Base-by-base conservation (phyloP, 2,888 invertebrate genomes). In the Plusia festucae region DNA sequence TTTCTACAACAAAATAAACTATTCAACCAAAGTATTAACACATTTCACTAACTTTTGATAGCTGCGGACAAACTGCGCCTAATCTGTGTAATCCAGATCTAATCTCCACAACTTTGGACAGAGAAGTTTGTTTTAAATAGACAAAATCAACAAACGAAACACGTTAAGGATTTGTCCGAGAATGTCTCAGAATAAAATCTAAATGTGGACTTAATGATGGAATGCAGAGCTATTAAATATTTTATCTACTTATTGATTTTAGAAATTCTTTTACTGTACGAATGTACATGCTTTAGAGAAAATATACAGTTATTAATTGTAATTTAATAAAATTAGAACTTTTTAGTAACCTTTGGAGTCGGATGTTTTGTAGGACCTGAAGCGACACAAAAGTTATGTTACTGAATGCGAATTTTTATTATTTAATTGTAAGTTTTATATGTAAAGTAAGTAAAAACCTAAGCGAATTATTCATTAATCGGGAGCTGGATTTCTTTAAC, bases 51-150 rank as follows among this genome's bases (percentile, higher is more conserved):
- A 49, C 40, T 54, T 49, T 40, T 53, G 57, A 65, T 68, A 52
- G 64, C 22, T 44, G 18, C 44, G 8, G 18, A 59, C 68, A 60
- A 68, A 60, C 64, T 44, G n/a, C 7, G n/a, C 20, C 56, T 62
- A 63, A 76, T 76, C 72, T 60, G 13, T 32, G 30, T 68, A 68
- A 68, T 72, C 76, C 75, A 0, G 52, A 65, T 24, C 55, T 76
- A 76, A 76, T 71, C 76, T 61, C 44, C 46, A 24, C 53, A 52
- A 27, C 40, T 60, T 62, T 11, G 22, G 34, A 65, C 53, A 40
- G 30, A 66, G 51, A 46, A 69, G 71, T 80, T 76, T 76, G 70
- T 80, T 80, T 78, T 73, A 80, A 80, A 78, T 76, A 76, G 75
- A 72, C 67, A 63, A 69, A 78, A 78, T 61, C 73, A 80, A 80